These are phyloP conservation scores for Puma concolor DNA, from an alignment of 2,113 vertebrate genomes.

Conservation along the genomic window DNA sequence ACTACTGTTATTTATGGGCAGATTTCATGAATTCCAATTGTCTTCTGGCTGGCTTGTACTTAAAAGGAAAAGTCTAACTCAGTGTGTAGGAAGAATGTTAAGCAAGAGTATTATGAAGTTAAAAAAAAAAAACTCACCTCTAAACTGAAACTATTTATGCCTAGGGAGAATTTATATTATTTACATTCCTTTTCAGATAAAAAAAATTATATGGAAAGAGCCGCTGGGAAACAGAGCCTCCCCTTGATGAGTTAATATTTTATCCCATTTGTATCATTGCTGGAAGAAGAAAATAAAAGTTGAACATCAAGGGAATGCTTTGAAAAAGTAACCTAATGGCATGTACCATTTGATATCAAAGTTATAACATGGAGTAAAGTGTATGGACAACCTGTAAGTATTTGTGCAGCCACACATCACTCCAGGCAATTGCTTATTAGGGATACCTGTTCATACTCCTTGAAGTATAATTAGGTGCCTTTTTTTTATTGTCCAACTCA, in stretches of 20 bases:
- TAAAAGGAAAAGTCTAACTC: conserved; percentile 44
- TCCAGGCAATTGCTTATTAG: background rate
- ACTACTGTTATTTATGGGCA: background rate
- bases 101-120: background rate
- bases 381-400: background rate
- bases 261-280: background rate
- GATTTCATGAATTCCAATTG: conserved; percentile 34
- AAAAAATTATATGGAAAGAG: background rate
- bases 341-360: background rate
- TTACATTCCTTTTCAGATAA: background rate
- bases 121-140: background rate
- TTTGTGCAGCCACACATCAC: background rate
- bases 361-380: background rate
- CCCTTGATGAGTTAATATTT: background rate
- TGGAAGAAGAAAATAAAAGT: background rate
- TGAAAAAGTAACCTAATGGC: background rate
- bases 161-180: background rate
- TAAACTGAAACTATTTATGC: background rate
- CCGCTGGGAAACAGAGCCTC: background rate
- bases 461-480: background rate
- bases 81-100: conserved; percentile 24
- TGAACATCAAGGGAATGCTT: background rate
- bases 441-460: background rate
- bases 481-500: background rate
- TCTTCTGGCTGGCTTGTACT: background rate